Percentiles rank a stretch among this genome's conserved stretches.
These are phyloP conservation scores for Sinopyrophorus schimmeli DNA, from an alignment of 2,888 invertebrate species.

Conservation along the genomic window DNA sequence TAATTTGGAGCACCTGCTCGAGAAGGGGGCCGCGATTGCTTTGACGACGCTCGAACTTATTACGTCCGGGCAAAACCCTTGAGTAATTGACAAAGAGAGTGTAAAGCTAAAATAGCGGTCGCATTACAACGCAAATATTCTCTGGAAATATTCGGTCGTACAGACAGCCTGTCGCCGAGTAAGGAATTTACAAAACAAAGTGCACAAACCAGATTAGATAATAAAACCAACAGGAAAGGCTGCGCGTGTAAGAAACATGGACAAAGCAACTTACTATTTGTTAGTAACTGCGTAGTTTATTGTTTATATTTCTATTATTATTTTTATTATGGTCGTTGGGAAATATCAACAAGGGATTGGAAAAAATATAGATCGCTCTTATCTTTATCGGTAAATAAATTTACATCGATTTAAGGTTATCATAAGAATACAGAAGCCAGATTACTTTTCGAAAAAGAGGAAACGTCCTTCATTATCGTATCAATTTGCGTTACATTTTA, in stretches of 20 bases:
- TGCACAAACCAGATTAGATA: conserved; percentile 29
- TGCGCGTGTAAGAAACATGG: conserved; percentile 20
- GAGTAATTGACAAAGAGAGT: conserved; percentile 17
- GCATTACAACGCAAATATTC: conserved; percentile 7
- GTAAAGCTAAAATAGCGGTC: conserved; percentile 17
- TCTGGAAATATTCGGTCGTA: conserved; percentile 21
- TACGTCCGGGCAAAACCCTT: conserved; percentile 30
- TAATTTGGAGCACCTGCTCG: conserved; percentile 26
- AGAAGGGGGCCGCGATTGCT: conserved; percentile 1
- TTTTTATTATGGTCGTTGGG: conserved; percentile 11
- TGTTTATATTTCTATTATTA: too few species aligned
- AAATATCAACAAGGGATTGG: conserved; percentile 12
- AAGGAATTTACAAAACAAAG: conserved; percentile 23
- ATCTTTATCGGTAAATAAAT: conserved; percentile 7
- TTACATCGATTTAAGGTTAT: conserved; percentile 3
- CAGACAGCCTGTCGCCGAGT: conserved; percentile 29
- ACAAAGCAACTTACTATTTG: conserved; percentile 18
- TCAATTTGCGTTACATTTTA: too few species aligned
- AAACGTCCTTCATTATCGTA: too few species aligned
- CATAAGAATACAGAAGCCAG: too few species aligned
- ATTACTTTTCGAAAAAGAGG: too few species aligned
- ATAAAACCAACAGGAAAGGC: conserved; percentile 23
- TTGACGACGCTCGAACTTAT: background rate
- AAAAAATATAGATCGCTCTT: background rate
- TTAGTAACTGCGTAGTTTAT: conserved; percentile 21